A percentile compares a stretch with the other conserved stretches of the same genome.
Conservation (phyloP, 2,888 invertebrate species). For the Phyto melanocephala region DNA sequence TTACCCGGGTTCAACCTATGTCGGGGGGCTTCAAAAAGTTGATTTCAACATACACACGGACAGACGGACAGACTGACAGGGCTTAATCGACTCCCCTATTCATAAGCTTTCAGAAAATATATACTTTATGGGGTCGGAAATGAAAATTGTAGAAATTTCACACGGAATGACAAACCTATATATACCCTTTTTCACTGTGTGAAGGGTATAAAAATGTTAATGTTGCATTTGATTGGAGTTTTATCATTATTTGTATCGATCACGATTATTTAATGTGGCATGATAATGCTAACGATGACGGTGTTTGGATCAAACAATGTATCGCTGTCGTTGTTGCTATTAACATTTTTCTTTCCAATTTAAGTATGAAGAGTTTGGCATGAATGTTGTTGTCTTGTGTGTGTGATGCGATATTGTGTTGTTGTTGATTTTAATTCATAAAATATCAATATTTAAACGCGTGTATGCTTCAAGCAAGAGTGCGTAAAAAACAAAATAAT, state of each 20-base stretch:
- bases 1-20: too few relatives aligned
- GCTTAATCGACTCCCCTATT: too few relatives aligned
- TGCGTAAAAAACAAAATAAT: conserved; percentile 38
- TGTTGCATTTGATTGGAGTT: conserved; percentile 31
- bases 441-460: conserved; percentile 15
- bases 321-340: conserved; percentile 30
- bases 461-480: conserved; percentile 25
- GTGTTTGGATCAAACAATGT: conserved; percentile 28
- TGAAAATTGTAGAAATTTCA: too few relatives aligned
- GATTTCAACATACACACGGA: too few relatives aligned
- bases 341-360: background rate
- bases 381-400: conserved; percentile 6
- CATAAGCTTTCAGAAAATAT: too few relatives aligned
- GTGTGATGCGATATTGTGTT: conserved; percentile 1
- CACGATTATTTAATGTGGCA: conserved; percentile 47
- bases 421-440: conserved; percentile 17
- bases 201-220: background rate
- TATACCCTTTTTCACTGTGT: too few relatives aligned
- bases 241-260: conserved; percentile 41
- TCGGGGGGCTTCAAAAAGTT: too few relatives aligned
- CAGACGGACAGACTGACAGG: too few relatives aligned
- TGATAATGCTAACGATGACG: conserved; percentile 23
- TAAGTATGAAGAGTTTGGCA: background rate
- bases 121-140: too few relatives aligned
- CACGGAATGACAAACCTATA: too few relatives aligned